Evolutionary conservation across 2,113 vertebrate genomes (phyloP), one percentile per base, ranked within the genome.

Genomic region (Montifringilla adamsi): DNA sequence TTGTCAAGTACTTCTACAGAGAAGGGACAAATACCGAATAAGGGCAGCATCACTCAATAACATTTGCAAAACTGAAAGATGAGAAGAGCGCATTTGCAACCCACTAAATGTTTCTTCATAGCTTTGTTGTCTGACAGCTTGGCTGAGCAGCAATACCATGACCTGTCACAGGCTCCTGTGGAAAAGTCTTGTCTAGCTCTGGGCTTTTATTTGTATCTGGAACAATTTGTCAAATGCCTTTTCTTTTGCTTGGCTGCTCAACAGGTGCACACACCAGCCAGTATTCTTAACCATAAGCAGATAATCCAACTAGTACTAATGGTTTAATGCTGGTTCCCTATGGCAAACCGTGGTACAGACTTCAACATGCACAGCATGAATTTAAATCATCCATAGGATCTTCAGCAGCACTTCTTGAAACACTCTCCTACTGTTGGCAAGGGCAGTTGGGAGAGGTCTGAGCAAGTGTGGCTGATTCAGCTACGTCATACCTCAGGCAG

Each of bases 51-150:
- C 66, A 80, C 70, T 85, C 47, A 49, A 69, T 80, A 86, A 76
- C 74, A 95, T 87, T 74, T 88, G 37, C 64, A 46, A 74, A 95
- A 93, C 13, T 56, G 69, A 80, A 93, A 70, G 80, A 77, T 26
- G 33, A 73, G 62, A 84, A 84, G 68, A 90, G 44, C 81, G 15
- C 41, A 11, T 74, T 91, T 88, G 62, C 66, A 93, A 68, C 31
- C 49, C 9, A 7, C 55, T 68, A 60, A 84, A 44, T 52, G 2
- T 87, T 70, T 62, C 49, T 89, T 84, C 5, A 2, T 37, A 58
- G 44, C 9, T 87, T 53, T 85, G 31, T 10, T 95, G 58, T 50
- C 33, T 87, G 46, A 94, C 84, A 91, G 6, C 56, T 79, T 93
- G 84, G 53, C 49, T 1, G 10, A 89, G 46, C 46, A 91, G 41